These are phyloP conservation scores for Aldabrachelys gigantea DNA, from an alignment of 2,113 vertebrate species.

Conservation along the genomic window DNA sequence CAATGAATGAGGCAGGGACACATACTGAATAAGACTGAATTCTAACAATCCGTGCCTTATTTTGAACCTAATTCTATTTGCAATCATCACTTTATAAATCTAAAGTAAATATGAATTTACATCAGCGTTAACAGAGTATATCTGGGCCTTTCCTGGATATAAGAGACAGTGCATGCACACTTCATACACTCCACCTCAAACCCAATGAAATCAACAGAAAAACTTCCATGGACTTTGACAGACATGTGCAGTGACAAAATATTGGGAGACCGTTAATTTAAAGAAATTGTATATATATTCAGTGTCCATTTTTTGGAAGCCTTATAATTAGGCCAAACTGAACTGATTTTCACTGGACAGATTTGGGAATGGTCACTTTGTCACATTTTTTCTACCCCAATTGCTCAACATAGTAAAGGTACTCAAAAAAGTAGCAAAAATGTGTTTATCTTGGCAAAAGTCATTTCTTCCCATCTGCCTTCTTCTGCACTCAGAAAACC, in stretches of 20 bases:
- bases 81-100: neutral
- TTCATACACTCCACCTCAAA: neutral
- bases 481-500: neutral
- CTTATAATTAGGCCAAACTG: neutral
- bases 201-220: neutral
- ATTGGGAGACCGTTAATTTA: neutral
- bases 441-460: neutral
- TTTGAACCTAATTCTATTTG: neutral
- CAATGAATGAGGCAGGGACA: neutral
- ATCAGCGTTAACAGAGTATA: neutral
- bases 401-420: neutral
- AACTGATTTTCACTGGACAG: neutral
- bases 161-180: neutral
- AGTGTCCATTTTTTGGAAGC: neutral
- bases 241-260: neutral
- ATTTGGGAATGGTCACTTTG: neutral
- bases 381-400: neutral
- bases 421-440: neutral
- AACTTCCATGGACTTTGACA: neutral
- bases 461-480: neutral
- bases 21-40: neutral
- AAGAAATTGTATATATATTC: neutral
- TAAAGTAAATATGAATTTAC: neutral
- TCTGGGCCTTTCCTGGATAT: neutral
- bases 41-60: neutral